A percentile compares a stretch with the other conserved stretches of the same genome.
These are phyloP conservation scores for Phoxinus phoxinus DNA, from an alignment of 2,113 vertebrate genomes.

Conservation along the genomic window DNA sequence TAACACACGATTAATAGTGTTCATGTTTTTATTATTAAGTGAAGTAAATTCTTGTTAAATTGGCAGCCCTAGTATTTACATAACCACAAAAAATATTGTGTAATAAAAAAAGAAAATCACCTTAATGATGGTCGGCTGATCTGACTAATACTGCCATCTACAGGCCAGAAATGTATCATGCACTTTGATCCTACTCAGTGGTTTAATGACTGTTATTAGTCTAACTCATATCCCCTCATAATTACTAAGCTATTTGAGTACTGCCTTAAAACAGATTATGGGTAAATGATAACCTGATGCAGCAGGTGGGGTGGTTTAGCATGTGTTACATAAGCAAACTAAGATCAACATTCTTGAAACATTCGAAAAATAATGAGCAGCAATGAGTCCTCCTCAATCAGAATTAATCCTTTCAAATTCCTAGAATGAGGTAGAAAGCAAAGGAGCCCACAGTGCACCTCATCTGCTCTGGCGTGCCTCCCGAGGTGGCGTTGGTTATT, in stretches of 20 bases:
- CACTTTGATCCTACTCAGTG: not conserved
- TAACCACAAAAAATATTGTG: not conserved
- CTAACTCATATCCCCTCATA: not conserved
- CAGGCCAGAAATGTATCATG: not conserved
- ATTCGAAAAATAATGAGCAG: not conserved
- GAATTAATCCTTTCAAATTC: not conserved
- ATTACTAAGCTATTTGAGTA: not conserved
- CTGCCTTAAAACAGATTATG: not conserved
- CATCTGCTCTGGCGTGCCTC: conserved; percentile 87
- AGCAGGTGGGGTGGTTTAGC: not conserved
- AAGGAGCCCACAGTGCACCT: conserved; percentile 68
- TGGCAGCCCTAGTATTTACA: not conserved
- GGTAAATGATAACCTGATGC: not conserved
- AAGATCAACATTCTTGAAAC: not conserved
- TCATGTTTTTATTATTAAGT: not conserved
- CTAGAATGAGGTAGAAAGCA: not conserved
- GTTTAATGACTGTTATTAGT: not conserved
- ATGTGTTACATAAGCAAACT: not conserved
- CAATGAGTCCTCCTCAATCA: not conserved
- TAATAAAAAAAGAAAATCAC: not conserved
- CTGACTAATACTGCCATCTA: not conserved
- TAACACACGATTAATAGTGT: not conserved
- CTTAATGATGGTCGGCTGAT: too few species aligned
- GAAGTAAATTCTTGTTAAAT: not conserved
- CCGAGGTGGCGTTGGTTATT: conserved; percentile 88